Evolutionary conservation across 2,888 invertebrate genomes (phyloP), one percentile per base, ranked within the genome.

Genomic region (Eucera pruinosa): DNA sequence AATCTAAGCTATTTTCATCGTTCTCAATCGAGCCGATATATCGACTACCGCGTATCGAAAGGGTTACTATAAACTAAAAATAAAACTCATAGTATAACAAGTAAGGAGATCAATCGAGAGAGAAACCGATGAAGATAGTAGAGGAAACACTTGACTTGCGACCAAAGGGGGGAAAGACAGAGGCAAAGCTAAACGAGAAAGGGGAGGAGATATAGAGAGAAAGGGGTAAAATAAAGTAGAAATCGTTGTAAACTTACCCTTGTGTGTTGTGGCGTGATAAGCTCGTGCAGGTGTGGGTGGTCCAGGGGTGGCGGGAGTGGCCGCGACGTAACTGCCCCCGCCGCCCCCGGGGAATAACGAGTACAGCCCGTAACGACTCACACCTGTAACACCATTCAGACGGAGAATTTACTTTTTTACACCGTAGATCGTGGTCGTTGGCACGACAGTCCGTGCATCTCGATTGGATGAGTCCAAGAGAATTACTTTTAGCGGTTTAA

Each of bases 361-460:
- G 91, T 95, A 96, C 81, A 95, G 94, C 83, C 95, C 95, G 92
- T 95, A 95, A 86, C 95, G 94, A 90, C 94, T 93, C 90, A 95
- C 94, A 93, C 95, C 95, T 95, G 94, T 61, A 92, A 92, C 84
- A 84, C 82, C 85, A 36, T 76, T 62, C 58, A 52, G 43, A 67
- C 18, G 27, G 45, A 43, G 30, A 70, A 72, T 67, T 69, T 48
- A 68, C 18, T 54, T 60, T n/a, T 66, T 66, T 48, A 58, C 23
- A 43, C 2, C 5, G 33, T 33, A 5, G 15, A 33, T 61, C 23
- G n/a, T 30, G 27, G 13, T 25, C 3, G 27, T 60, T 45, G n/a
- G 45, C 20, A 30, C 45, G 30, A n/a, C 18, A 45, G 0, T 3
- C n/a, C 30, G 45, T 20, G 60, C 60, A 20, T 30, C 15, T 45